A percentile compares a stretch with the other conserved stretches of the same genome.
phyloP scores from a whole-genome alignment of 2,113 vertebrate species.

The Acanthisitta chloris region DNA sequence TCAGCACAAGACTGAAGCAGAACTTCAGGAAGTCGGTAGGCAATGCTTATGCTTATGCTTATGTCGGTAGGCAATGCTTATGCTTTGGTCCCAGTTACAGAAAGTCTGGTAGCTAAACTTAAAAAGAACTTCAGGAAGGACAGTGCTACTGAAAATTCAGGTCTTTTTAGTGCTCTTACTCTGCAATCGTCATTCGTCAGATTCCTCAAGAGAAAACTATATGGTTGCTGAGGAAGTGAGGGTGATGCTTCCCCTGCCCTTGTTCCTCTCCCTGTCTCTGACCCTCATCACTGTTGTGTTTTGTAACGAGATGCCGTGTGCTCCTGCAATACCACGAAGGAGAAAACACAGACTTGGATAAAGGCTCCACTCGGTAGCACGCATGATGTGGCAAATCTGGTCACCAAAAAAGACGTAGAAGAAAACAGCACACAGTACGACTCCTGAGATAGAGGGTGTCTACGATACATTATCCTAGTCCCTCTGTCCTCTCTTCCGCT shows the following conservation, averaged over 20 bases:
- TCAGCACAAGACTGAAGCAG: background rate
- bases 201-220: background rate
- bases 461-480: fast-evolving
- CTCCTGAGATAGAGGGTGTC: fast-evolving
- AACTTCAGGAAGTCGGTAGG: no score
- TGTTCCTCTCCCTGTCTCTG: background rate
- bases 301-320: fast-evolving
- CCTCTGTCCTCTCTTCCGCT: background rate
- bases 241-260: background rate
- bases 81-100: background rate
- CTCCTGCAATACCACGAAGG: fast-evolving
- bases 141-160: background rate
- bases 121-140: background rate
- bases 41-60: no score
- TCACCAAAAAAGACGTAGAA: background rate
- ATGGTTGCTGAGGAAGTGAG: fast-evolving
- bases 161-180: background rate
- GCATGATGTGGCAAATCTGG: background rate
- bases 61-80: background rate
- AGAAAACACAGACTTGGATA: background rate
- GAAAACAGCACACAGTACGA: fast-evolving
- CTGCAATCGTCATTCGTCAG: fast-evolving
- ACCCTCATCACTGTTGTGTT: fast-evolving
- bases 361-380: background rate
- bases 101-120: background rate